Evolutionary conservation across 2,888 invertebrate species (phyloP), one percentile per base, ranked within the genome.

Genomic region (Micropterix aruncella): DNA sequence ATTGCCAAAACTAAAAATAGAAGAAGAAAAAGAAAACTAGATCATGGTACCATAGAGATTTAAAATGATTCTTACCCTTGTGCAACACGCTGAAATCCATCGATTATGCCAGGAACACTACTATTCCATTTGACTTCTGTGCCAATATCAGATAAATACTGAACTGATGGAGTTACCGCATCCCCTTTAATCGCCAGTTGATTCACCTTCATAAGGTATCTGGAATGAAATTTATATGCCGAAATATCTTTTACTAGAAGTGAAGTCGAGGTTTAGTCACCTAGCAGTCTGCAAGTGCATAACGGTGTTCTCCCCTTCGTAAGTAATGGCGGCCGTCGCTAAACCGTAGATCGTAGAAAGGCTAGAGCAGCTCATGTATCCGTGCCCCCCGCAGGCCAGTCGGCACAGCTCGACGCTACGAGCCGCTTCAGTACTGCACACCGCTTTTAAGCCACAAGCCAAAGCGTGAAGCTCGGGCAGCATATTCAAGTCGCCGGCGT

Each of bases 261-360:
- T n/a, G n/a, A n/a, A n/a, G n/a, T n/a, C n/a, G n/a, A n/a, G n/a
- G n/a, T n/a, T n/a, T n/a, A n/a, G n/a, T n/a, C n/a, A 73, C 73
- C 84, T 74, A 2, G 94, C 92, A 1, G 91, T 89, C 68, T 96
- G 96, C 44, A 96, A 69, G 46, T 87, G 68, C 61, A 96, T 74
- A 16, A 96, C 95, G 0, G 94, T 94, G 63, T 96, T 95, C 70
- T 96, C 96, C 1, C 96, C 96, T 68, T 96, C 95, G 60, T 95
- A 96, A 1, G 95, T 96, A 61, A 86, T 87, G 45, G 87, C 85
- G 40, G 94, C 93, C 1, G 90, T 89, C 36, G 83, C 79, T 54
- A 83, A 71, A 2, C 86, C 85, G 60, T 92, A 95, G 2, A 85
- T 83, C 43, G 80, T 74, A n/a, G 94, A 93, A 50, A 96, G 73